Evolutionary conservation across 1,140 invertebrate species (phyloP), one percentile per base, ranked within the genome.

Genomic region (Penaeus chinensis): DNA sequence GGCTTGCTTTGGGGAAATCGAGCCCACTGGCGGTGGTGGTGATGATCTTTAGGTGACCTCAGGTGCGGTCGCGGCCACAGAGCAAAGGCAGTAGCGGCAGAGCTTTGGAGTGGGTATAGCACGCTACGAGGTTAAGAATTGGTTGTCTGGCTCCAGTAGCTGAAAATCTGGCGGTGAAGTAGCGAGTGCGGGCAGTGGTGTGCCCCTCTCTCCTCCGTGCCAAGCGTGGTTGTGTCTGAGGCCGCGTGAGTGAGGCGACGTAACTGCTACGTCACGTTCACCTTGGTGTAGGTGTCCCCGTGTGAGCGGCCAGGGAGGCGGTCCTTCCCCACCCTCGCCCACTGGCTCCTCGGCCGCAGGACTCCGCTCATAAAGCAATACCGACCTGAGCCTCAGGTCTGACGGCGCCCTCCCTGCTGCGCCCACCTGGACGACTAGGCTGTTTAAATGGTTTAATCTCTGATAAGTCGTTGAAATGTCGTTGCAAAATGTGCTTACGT

Each of bases 401-500:
- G 66, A 61, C 24, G 86, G 86, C 61, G 76, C 80, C 83, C 86
- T 87, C 86, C 86, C 86, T 87, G 86, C 80, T 82, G 86, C 60
- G 74, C 83, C 86, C 80, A 78, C 80, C 86, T 82, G 86, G 86
- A 87, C 80, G 32, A 77, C 86, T 88, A 88, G 87, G 87, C 82
- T 88, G 87, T 88, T 84, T 84, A 88, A 84, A 84, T 88, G 87
- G 82, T 84, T 88, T 88, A 80, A 82, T 87, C 86, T 87, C 69
- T 88, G 80, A 88, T 88, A 84, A 84, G 87, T 88, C 87, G 87
- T 88, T 88, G 77, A 88, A 84, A 84, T 88, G 87, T 88, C 87
- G 82, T 88, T 88, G 87, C 87, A 88, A 84, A 84, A 88, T 88
- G 87, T 88, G 87, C 87, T 88, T 88, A 84, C 69, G 82, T 88